Base-by-base conservation (phyloP, 2,113 vertebrate species). In the Psilopogon haemacephalus region DNA sequence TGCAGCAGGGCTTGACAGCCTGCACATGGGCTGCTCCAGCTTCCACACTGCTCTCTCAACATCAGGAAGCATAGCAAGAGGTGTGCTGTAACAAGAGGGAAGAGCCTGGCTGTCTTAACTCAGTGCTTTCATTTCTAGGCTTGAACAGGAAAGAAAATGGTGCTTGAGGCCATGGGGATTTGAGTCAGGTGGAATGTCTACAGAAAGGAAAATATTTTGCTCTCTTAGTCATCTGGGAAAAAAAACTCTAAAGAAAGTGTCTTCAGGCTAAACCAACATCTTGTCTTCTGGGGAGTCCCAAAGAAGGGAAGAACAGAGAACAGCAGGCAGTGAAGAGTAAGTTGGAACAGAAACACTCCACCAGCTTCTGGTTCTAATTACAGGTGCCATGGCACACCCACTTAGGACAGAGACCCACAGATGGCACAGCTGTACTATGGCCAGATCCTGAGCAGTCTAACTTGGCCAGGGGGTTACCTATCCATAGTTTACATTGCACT, bases 191-290 rank as follows among this genome's bases (percentile, higher is more conserved):
- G 77, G 48, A 93, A 84, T 48, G 62, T 62, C 56, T 68, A 26
- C 64, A 90, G 83, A 64, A 93, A 90, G 69, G 42, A 69, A 93
- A 96, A 84, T 94, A 90, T 84, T 95, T 88, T 88, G 35, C 88
- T 92, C 56, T 42, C 30, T 74, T 30, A 77, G 42, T 18, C 37
- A 54, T 26, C 68, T 64, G 10, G 21, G 58, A 88, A 87, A 73
- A 42, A 78, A n/a, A 44, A 62, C 28, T 24, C 37, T 84, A 28
- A 89, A 81, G 69, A 26, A 78, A 65, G 15, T 48, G 77, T 65
- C 86, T 81, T 37, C 21, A 3, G 73, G 73, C 52, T 92, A 81
- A 69, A 88, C 44, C 21, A 62, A 59, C 48, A 44, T 77, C 48
- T 76, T 69, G 72, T 83, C n/a, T 83, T 76, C 83, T 86, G 28